phyloP scores from a whole-genome alignment of 2,113 vertebrate genomes.

The Lamprotornis superbus region DNA sequence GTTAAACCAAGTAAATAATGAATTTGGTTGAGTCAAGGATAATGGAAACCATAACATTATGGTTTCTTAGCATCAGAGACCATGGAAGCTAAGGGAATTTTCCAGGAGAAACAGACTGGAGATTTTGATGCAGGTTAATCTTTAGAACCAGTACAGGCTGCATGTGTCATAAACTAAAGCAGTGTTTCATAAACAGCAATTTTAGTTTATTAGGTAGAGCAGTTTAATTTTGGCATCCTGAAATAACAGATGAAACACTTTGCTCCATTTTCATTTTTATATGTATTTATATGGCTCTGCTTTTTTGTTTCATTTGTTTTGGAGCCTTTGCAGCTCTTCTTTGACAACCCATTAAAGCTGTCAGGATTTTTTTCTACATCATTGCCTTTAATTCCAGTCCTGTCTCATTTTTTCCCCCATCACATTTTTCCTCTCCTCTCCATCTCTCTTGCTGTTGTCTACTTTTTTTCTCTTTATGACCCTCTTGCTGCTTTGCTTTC shows the following conservation, averaged over 20 bases:
- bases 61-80: not conserved
- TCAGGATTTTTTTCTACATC: slow-evolving; percentile 49
- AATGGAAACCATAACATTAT: not conserved
- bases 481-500: not conserved
- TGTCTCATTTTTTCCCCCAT: slow-evolving; percentile 8
- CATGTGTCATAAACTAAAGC: not conserved
- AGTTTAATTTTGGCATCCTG: not conserved
- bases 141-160: not conserved
- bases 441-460: not conserved
- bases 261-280: not conserved
- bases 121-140: not conserved
- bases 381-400: slow-evolving; percentile 27
- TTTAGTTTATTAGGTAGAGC: not conserved
- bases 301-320: slow-evolving; percentile 16
- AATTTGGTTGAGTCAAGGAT: not conserved
- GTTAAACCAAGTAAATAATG: not conserved
- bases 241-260: not conserved
- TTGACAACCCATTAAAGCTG: slow-evolving; percentile 7
- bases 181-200: not conserved
- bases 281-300: not conserved
- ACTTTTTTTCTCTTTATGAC: not conserved
- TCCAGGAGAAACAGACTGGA: not conserved
- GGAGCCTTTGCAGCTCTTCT: not conserved
- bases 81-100: not conserved
- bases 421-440: not conserved